Evolutionary conservation across 1,140 invertebrate species (phyloP).

Genomic region (Aphaenogaster ashmeadi): DNA sequence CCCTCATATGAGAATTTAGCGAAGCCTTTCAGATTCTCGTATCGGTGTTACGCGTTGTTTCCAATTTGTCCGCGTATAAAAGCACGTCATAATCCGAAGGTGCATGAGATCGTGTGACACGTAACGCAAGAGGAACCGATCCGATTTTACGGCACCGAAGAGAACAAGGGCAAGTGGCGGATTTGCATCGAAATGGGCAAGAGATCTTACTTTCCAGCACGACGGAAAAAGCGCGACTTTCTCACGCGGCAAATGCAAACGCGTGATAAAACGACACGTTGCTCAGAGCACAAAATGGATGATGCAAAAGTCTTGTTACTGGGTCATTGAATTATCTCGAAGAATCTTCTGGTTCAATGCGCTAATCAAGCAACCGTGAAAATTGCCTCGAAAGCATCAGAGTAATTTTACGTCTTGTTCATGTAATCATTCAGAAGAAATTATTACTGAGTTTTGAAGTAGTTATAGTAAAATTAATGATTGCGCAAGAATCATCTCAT

Average conservation of each 20-base stretch:
- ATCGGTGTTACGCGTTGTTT: constrained; percentile 49
- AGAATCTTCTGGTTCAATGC: constrained; percentile 38
- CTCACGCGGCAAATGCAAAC: constrained; percentile 62
- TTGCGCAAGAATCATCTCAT: neutral
- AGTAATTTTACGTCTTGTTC: neutral
- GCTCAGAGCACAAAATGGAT: constrained; percentile 8
- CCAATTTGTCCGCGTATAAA: constrained; percentile 32
- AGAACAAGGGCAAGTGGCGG: constrained; percentile 29
- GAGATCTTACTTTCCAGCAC: constrained; percentile 63
- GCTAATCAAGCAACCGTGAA: constrained; percentile 24
- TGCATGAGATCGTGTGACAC: constrained; percentile 77
- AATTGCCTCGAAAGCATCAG: constrained; percentile 19
- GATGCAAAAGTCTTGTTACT: constrained; percentile 21
- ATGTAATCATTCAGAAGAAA: constrained; percentile 28
- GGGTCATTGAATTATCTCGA: constrained; percentile 10
- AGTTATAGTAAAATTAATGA: neutral
- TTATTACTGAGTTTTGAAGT: neutral
- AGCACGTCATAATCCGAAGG: constrained; percentile 46
- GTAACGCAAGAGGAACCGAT: constrained; percentile 81
- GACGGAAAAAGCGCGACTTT: constrained; percentile 64
- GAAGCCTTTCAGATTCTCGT: constrained; percentile 79
- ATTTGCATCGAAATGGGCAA: constrained; percentile 32
- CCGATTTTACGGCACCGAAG: constrained; percentile 58
- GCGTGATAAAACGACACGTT: constrained; percentile 52
- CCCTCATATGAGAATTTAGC: constrained; percentile 73